A percentile compares a stretch with the other conserved stretches of the same genome.
phyloP scores from a whole-genome alignment of 2,797 vertebrate species.

The Parotocinclus haroldoi region DNA sequence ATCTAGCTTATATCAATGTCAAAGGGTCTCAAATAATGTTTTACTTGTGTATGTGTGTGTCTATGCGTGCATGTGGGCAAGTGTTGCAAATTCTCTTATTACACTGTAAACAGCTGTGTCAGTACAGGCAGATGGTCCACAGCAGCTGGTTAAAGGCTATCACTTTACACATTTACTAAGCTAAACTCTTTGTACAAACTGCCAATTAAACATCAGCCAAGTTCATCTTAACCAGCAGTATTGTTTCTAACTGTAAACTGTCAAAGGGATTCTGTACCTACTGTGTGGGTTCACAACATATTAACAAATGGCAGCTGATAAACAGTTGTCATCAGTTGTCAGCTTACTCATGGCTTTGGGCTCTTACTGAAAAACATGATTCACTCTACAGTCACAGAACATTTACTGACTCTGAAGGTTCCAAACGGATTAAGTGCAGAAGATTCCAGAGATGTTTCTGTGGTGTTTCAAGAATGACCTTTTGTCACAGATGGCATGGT shows the following conservation, averaged over 20 bases:
- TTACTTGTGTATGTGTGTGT: not conserved
- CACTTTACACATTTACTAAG: constrained; percentile 47
- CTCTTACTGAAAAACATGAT: constrained; percentile 1
- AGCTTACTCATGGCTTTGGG: constrained; percentile 15
- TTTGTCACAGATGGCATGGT: too few species aligned
- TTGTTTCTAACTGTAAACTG: too few species aligned
- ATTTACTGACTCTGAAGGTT: too few species aligned
- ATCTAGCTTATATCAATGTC: too few species aligned
- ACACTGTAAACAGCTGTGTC: constrained; percentile 63
- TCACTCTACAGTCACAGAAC: constrained; percentile 9
- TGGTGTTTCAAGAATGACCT: too few species aligned
- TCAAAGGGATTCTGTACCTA: not conserved
- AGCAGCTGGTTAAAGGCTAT: constrained; percentile 65
- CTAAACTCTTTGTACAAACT: not conserved
- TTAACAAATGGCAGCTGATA: not conserved
- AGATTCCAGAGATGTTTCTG: too few species aligned
- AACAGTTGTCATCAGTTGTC: constrained; percentile 22
- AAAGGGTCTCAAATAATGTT: too few species aligned
- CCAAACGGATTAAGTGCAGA: too few species aligned
- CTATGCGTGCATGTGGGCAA: too few species aligned
- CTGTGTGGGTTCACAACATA: constrained; percentile 2
- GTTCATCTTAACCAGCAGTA: too few species aligned
- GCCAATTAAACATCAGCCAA: not conserved
- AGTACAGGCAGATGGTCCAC: constrained; percentile 50
- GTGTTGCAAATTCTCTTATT: not conserved